Conservation (phyloP, 2,888 invertebrate genomes). For the Frankliniella fusca region DNA sequence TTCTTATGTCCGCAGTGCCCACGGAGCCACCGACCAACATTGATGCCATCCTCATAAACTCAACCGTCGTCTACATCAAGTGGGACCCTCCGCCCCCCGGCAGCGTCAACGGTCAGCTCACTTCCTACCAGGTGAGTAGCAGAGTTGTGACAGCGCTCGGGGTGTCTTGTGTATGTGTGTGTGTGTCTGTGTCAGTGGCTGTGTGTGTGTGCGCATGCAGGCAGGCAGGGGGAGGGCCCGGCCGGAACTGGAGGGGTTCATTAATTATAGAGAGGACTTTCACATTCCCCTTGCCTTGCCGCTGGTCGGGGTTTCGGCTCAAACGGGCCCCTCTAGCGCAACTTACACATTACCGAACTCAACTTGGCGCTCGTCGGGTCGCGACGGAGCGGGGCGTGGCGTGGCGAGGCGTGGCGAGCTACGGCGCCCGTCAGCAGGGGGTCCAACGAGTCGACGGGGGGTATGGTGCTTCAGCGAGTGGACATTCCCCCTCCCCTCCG, state of each 20-base stretch:
- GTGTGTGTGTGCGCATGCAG: background rate
- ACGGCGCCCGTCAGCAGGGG: too few relatives aligned
- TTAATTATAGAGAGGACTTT: background rate
- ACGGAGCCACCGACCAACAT: constrained; percentile 77
- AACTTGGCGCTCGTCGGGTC: background rate
- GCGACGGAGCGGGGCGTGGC: background rate
- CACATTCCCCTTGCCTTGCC: constrained; percentile 10
- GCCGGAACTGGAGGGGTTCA: background rate
- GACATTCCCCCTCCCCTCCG: too few relatives aligned
- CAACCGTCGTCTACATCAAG: constrained; percentile 73
- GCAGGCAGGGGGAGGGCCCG: background rate
- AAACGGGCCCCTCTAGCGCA: background rate
- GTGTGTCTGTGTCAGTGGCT: background rate
- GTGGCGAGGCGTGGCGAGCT: background rate
- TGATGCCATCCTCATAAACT: constrained; percentile 75
- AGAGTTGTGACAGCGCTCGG: background rate
- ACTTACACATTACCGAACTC: background rate
- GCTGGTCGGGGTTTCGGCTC: background rate
- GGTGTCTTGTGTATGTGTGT: background rate
- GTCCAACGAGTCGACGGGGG: too few relatives aligned
- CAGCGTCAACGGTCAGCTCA: constrained; percentile 75
- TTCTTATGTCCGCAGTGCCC: constrained; percentile 60
- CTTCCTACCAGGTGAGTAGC: constrained; percentile 68
- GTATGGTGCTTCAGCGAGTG: too few relatives aligned
- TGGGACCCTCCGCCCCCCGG: constrained; percentile 77